phyloP scores from a whole-genome alignment of 2,113 vertebrate genomes.

The Arenaria interpres region DNA sequence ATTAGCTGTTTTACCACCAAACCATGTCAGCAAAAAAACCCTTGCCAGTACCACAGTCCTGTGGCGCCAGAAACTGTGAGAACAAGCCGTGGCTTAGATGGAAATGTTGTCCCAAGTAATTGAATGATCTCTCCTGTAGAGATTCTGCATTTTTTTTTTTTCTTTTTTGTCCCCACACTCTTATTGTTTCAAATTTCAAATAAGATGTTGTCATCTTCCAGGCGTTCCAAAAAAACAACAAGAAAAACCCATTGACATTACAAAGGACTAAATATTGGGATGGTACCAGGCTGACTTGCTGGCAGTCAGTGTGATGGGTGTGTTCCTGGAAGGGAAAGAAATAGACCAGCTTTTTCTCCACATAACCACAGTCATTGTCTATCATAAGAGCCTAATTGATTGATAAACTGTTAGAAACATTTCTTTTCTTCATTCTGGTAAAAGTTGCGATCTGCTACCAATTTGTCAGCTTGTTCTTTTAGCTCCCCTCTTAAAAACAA shows the following conservation, averaged over 20 bases:
- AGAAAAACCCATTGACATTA: neutral
- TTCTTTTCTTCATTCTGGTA: slow-evolving; percentile 1
- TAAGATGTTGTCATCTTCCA: neutral
- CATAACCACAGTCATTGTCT: neutral
- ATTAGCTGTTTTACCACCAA: neutral
- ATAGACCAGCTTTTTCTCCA: neutral
- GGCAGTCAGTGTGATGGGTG: neutral
- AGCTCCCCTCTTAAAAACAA: neutral
- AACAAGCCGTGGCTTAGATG: neutral
- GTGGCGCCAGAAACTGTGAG: neutral
- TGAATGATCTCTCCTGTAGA: neutral
- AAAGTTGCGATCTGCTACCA: slow-evolving; percentile 53
- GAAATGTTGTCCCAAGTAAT: neutral
- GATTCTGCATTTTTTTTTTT: neutral
- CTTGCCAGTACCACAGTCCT: neutral
- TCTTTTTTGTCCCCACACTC: neutral
- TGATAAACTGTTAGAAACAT: slow-evolving; percentile 40
- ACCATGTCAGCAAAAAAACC: neutral
- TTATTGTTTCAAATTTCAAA: neutral
- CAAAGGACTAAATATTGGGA: neutral
- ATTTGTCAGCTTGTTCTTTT: slow-evolving; percentile 53
- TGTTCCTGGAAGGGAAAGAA: slow-evolving; percentile 15
- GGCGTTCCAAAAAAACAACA: neutral
- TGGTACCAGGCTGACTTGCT: neutral
- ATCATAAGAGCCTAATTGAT: neutral